Conservation (phyloP, 1,140 invertebrate genomes). For the Drosophila azteca region DNA sequence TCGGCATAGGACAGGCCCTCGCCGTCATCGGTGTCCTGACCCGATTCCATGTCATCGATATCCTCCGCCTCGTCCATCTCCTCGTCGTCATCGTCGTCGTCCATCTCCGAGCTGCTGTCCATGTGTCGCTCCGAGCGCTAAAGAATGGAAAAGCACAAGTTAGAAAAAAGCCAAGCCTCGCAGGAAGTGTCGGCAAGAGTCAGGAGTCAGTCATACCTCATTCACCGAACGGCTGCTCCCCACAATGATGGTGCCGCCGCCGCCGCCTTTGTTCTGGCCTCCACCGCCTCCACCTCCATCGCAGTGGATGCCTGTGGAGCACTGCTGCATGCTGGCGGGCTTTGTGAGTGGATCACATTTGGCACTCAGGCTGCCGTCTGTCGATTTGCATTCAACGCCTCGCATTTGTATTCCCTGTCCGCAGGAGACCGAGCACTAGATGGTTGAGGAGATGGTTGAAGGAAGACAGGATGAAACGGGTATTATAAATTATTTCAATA, state of each 20-base stretch:
- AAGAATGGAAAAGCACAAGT: slow-evolving; percentile 3
- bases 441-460: background rate
- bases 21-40: slow-evolving; percentile 70
- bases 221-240: slow-evolving; percentile 72
- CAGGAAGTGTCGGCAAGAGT: background rate
- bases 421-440: slow-evolving; percentile 93
- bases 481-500: slow-evolving; percentile 79
- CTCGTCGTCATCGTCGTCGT: slow-evolving; percentile 67
- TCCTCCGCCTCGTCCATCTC: slow-evolving; percentile 66
- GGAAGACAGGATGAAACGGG: background rate
- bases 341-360: slow-evolving; percentile 85
- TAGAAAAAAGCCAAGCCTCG: background rate
- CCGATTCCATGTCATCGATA: slow-evolving; percentile 66
- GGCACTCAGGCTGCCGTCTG: slow-evolving; percentile 80
- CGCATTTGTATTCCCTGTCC: slow-evolving; percentile 92
- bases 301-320: slow-evolving; percentile 88
- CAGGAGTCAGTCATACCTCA: slow-evolving; percentile 49
- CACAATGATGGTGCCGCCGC: slow-evolving; percentile 77
- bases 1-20: slow-evolving; percentile 70
- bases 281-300: slow-evolving; percentile 35
- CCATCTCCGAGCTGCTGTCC: slow-evolving; percentile 60
- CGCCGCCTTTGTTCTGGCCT: slow-evolving; percentile 45
- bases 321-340: slow-evolving; percentile 87
- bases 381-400: slow-evolving; percentile 90
- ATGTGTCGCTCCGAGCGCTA: slow-evolving; percentile 66